Conservation (phyloP, 2,888 invertebrate species). For the Pterostichus madidus region DNA sequence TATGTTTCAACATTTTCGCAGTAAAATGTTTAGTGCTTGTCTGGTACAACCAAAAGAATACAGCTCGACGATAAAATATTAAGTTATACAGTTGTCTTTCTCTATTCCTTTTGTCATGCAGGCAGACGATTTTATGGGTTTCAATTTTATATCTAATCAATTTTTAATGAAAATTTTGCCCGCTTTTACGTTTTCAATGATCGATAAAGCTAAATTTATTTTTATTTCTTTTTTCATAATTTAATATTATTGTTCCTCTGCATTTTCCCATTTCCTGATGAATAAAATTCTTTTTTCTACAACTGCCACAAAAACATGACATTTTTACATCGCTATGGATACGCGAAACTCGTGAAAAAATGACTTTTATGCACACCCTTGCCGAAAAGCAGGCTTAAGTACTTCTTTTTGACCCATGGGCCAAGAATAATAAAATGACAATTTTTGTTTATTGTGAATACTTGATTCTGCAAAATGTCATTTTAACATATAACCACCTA, state of each 20-base stretch:
- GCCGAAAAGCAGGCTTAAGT: too few relatives aligned
- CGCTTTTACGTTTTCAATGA: constrained; percentile 20
- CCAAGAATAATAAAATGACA: too few relatives aligned
- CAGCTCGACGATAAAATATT: constrained; percentile 39
- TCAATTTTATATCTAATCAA: constrained; percentile 51
- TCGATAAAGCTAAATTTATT: background rate
- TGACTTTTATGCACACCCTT: too few relatives aligned
- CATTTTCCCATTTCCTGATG: too few relatives aligned
- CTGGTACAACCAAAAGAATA: constrained; percentile 13
- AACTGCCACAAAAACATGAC: too few relatives aligned
- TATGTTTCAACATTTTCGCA: constrained; percentile 44
- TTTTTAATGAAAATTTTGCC: constrained; percentile 50
- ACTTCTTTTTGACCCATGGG: too few relatives aligned
- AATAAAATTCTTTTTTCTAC: too few relatives aligned
- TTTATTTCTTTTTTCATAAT: constrained; percentile 34
- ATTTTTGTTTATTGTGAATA: too few relatives aligned
- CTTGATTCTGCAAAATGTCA: too few relatives aligned
- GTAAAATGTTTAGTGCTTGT: constrained; percentile 55
- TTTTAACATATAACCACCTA: too few relatives aligned
- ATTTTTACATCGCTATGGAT: too few relatives aligned
- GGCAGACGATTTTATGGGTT: constrained; percentile 27
- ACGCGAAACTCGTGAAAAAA: too few relatives aligned
- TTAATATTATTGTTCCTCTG: background rate
- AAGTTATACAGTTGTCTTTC: constrained; percentile 58
- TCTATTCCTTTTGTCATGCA: constrained; percentile 26